A percentile compares a stretch with the other conserved stretches of the same genome.
phyloP scores from a whole-genome alignment of 2,888 invertebrate genomes.

The Romanomermis culicivorax region DNA sequence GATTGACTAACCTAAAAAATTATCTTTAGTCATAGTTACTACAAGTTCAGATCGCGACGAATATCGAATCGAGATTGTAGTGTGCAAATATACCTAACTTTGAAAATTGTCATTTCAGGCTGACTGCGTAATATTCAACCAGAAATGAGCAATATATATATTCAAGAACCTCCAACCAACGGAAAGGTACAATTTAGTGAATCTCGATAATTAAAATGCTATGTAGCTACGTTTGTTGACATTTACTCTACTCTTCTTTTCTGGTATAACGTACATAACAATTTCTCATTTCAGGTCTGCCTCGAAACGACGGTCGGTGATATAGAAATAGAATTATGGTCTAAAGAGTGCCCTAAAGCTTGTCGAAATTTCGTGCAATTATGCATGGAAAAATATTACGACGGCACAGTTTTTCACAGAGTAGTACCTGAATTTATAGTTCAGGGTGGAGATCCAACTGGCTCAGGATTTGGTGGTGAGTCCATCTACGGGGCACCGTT shows the following conservation, averaged over 20 bases:
- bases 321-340: constrained; percentile 91
- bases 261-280: too few relatives aligned
- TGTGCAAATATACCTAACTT: too few relatives aligned
- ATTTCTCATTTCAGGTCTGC: constrained; percentile 59
- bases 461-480: constrained; percentile 82
- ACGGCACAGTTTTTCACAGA: constrained; percentile 66
- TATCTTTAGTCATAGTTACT: too few relatives aligned
- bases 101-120: too few relatives aligned
- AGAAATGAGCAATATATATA: constrained; percentile 84
- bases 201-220: too few relatives aligned
- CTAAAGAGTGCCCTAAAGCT: constrained; percentile 83
- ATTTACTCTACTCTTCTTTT: too few relatives aligned
- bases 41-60: too few relatives aligned
- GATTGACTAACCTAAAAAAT: too few relatives aligned
- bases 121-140: too few relatives aligned
- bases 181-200: constrained; percentile 67
- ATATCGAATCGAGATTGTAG: too few relatives aligned
- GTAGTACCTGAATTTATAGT: constrained; percentile 81
- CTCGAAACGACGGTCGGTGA: constrained; percentile 79
- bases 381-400: constrained; percentile 84
- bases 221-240: too few relatives aligned
- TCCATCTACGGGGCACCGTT: constrained; percentile 84
- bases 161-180: constrained; percentile 80
- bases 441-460: constrained; percentile 88
- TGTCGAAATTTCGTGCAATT: constrained; percentile 80